Evolutionary conservation across 2,888 invertebrate species (phyloP), one percentile per base, ranked within the genome.

Genomic region (Yponomeuta plumbellus): DNA sequence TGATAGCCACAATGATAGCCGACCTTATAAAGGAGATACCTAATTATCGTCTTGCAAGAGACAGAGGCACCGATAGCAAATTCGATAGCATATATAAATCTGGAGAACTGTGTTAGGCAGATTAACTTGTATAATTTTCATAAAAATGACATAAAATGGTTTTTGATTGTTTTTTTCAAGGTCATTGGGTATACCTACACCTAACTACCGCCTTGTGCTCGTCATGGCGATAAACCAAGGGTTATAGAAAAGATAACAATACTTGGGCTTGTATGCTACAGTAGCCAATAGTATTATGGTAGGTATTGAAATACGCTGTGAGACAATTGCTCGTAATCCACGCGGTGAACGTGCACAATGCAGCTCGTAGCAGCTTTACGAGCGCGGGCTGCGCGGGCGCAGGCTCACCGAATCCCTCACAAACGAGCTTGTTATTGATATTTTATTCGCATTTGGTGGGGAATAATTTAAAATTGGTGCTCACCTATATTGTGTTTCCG

Each of bases 391-490:
- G 56, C 39, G 64, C 17, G 6, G 63, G 63, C 63, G 63, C 63
- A 44, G 40, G 44, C 21, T 21, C 40, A 11, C 21, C 39, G 11
- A 80, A 80, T 65, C 52, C n/a, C 22, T 65, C 72, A 83, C 85
- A 87, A 88, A 87, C 85, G 77, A 86, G 82, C 81, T 75, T 83
- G 77, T 85, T 84, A 85, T 87, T 86, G 82, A 83, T 83, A 81
- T 80, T 83, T 83, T 81, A 81, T 82, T 78, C 77, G 21, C 34
- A 56, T 66, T 66, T 59, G 58, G 11, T 65, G 56, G 10, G 57
- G 67, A 26, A 63, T 59, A 57, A 67, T 52, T 52, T 17, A 52
- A 52, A 52, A 52, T 52, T 52, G 44, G 13, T 13, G 44, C 44
- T 52, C 17, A 52, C 44, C 44, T 3, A 17, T 52, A 52, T 52